phyloP scores from a whole-genome alignment of 2,888 invertebrate genomes.

The Trichopria drosophilae region DNA sequence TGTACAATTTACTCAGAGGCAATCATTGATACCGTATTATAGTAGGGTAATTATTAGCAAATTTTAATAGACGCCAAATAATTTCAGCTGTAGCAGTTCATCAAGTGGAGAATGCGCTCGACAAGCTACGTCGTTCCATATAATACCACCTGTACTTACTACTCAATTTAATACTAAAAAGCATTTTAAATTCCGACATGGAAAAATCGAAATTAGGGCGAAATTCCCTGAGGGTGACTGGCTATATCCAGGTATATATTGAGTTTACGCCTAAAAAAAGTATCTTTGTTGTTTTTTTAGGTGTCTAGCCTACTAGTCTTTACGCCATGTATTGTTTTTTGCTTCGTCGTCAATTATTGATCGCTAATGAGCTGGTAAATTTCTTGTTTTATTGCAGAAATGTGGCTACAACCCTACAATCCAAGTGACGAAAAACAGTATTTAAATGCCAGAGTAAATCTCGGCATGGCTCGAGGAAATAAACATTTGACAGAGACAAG shows the following conservation, averaged over 20 bases:
- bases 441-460: conserved; percentile 60
- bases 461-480: conserved; percentile 61
- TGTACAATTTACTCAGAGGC: too few relatives aligned
- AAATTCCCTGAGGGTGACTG: conserved; percentile 63
- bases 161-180: conserved; percentile 58
- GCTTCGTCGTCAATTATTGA: neutral
- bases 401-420: conserved; percentile 54
- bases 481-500: conserved; percentile 38
- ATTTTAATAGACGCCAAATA: too few relatives aligned
- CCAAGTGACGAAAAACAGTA: conserved; percentile 45
- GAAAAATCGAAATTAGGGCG: conserved; percentile 61
- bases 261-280: too few relatives aligned
- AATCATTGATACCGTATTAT: too few relatives aligned
- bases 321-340: neutral
- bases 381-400: conserved; percentile 44
- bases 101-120: conserved; percentile 48
- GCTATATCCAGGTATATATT: conserved; percentile 61
- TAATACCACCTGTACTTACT: conserved; percentile 60
- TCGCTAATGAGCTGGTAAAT: too few relatives aligned
- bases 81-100: conserved; percentile 57
- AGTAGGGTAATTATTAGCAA: too few relatives aligned
- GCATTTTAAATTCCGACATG: conserved; percentile 59
- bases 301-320: neutral
- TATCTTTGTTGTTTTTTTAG: too few relatives aligned
- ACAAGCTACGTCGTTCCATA: conserved; percentile 48